Percentiles rank a stretch among this genome's conserved stretches.
phyloP scores from a whole-genome alignment of 2,113 vertebrate species.

The Irena cyanogastra region DNA sequence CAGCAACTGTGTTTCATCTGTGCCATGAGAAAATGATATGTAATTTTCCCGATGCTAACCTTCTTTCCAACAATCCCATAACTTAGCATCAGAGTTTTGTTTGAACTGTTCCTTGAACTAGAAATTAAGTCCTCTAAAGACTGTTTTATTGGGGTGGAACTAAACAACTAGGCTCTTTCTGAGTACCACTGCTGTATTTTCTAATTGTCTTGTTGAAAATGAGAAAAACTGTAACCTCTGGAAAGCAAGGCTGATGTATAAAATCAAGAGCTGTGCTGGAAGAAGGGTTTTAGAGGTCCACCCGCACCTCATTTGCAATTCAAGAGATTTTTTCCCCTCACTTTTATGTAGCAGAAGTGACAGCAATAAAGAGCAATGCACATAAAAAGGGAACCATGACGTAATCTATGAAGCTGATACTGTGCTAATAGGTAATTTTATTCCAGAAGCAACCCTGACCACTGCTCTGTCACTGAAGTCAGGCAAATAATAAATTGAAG shows the following conservation, averaged over 20 bases:
- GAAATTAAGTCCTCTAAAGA: neutral
- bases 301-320: slow-evolving; percentile 61
- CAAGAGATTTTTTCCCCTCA: neutral
- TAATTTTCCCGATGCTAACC: neutral
- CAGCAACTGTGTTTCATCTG: neutral
- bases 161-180: neutral
- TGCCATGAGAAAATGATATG: neutral
- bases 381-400: neutral
- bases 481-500: slow-evolving; percentile 54
- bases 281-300: slow-evolving; percentile 44
- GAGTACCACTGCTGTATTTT: slow-evolving; percentile 33
- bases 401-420: slow-evolving; percentile 13
- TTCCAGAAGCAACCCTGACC: slow-evolving; percentile 38
- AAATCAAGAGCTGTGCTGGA: slow-evolving; percentile 48
- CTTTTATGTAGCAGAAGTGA: slow-evolving; percentile 11
- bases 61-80: neutral
- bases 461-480: slow-evolving; percentile 35
- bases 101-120: neutral
- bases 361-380: neutral
- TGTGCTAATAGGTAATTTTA: slow-evolving; percentile 42
- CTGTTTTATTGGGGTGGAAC: neutral
- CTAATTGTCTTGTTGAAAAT: slow-evolving; percentile 18
- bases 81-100: neutral
- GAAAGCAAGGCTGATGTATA: slow-evolving; percentile 38
- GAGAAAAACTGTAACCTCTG: neutral